Evolutionary conservation across 2,113 vertebrate genomes (phyloP), one percentile per base, ranked within the genome.

Genomic region (Scytalopus superciliaris): DNA sequence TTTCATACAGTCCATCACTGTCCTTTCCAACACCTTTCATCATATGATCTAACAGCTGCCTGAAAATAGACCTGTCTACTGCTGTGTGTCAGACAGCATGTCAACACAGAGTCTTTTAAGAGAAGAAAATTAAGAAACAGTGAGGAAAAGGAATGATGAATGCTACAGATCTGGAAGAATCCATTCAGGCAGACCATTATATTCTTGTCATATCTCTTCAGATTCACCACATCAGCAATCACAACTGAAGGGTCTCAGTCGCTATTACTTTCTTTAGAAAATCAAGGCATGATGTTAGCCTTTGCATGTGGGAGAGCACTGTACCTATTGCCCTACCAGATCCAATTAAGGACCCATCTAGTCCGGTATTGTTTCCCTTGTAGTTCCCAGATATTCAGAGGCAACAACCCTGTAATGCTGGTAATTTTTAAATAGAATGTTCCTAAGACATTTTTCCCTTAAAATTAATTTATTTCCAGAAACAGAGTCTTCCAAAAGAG

Each of bases 51-150:
- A 63, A 55, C 11, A 88, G 24, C 21, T 70, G 33, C 42, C 67
- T 76, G 49, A 82, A 95, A 95, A 87, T 18, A 91, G 84, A 81
- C 12, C 18, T 56, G 15, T 53, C 53, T 94, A 12, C 28, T 82
- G 28, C 40, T 0, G 0, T 56, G 45, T 80, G 47, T 59, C 78
- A 94, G 37, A 64, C 27, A 62, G 22, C 23, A 10, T 53, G 66
- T 68, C 23, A 60, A 68, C n/a, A 60, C 8, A 77, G 73, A 69
- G 18, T 50, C 13, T 77, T 68, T 28, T 53, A 42, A 68, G 10
- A 73, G 31, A 64, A 81, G 16, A 64, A 59, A 77, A 82, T 10
- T 37, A 67, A 79, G 66, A 83, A 64, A n/a, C n/a, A 72, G 18
- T 14, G 14, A 64, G 21, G 40, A 53, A 82, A 82, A 82, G 8